Base-by-base conservation (phyloP, 2,888 invertebrate genomes). In the Disparrhopalites patrizii region DNA sequence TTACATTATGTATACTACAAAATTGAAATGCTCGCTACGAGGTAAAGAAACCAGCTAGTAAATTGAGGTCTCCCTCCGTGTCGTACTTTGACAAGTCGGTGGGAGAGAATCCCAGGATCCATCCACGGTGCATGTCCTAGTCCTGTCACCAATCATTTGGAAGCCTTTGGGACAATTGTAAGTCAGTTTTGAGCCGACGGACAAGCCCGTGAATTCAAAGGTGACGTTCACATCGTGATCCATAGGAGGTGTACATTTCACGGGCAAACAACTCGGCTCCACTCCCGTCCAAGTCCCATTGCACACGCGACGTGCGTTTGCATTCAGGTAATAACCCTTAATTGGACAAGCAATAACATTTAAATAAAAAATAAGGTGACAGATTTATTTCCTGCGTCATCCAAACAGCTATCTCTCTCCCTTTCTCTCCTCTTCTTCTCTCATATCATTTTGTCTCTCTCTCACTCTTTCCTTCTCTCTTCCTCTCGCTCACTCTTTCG, bases 271-370 rank as follows among this genome's bases (percentile, higher is more conserved):
- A n/a, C 81, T 78, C 0, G 93, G 93, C 0, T 87, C 81, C 66
- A 89, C 90, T 20, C 90, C 89, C 76, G 91, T 91, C 94, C 93
- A 94, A 0, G 91, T 92, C 57, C 89, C 92, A 77, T 93, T 89
- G 77, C 93, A 94, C 60, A 91, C 79, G 67, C 93, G 81, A 61
- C 93, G 83, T 20, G 64, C 55, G 47, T 64, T 64, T 3, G 64
- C 56, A 25, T 56, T 64, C 31, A 64, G 47, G 27, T 64, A 64
- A 31, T 64, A 64, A 18, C 55, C 64, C 62, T 62, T 15, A 20
- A 28, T 10, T 7, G 25, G 23, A 8, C 4, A 25, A 18, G 20
- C 15, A 47, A 23, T 7, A 47, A 56, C 25, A 25, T 56, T 38
- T 23, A 28, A 28, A 13, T 15, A 52, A 27, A 52, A 28, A 3